Conservation (phyloP, 2,797 vertebrate genomes). For the Lagocephalus sceleratus region DNA sequence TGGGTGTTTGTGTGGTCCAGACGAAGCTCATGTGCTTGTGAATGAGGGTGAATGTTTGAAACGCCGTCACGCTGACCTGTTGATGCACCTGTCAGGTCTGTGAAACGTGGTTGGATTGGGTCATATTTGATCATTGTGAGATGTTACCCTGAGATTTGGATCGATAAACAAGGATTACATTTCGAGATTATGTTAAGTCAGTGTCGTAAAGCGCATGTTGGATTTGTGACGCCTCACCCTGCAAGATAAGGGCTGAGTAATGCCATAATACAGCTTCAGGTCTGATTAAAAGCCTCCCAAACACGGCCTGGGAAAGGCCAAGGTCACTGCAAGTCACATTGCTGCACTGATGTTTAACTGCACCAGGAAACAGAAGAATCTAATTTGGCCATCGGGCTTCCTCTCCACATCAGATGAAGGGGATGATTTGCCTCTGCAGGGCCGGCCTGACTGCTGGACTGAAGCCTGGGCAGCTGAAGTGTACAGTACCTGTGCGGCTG, state of each 20-base stretch:
- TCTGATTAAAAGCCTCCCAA: slow-evolving; percentile 69
- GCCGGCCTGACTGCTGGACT: slow-evolving; percentile 29
- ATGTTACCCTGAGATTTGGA: slow-evolving; percentile 14
- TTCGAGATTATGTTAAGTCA: slow-evolving; percentile 45
- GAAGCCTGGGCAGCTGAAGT: slow-evolving; percentile 13
- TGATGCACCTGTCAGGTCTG: slow-evolving; percentile 17
- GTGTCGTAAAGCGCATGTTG: slow-evolving; percentile 33
- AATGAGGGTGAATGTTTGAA: slow-evolving; percentile 15
- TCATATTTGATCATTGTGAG: slow-evolving; percentile 31
- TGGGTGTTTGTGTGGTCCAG: slow-evolving; percentile 33
- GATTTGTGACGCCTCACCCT: slow-evolving; percentile 16
- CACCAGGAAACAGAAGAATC: slow-evolving; percentile 60
- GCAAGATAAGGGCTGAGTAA: slow-evolving; percentile 69
- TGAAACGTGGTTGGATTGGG: background rate
- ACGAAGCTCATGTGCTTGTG: slow-evolving; percentile 4
- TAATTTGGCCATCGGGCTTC: slow-evolving; percentile 69
- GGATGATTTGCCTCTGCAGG: slow-evolving; percentile 46
- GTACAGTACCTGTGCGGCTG: background rate
- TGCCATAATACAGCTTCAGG: slow-evolving; percentile 58
- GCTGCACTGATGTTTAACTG: slow-evolving; percentile 63
- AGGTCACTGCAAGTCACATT: slow-evolving; percentile 66
- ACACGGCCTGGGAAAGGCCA: slow-evolving; percentile 62
- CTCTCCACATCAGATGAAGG: slow-evolving; percentile 64
- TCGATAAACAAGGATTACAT: slow-evolving; percentile 44
- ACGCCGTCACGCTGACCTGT: slow-evolving; percentile 29